Evolutionary conservation across 2,113 vertebrate genomes (phyloP), one percentile per base, ranked within the genome.

Genomic region (Apteryx mantelli): DNA sequence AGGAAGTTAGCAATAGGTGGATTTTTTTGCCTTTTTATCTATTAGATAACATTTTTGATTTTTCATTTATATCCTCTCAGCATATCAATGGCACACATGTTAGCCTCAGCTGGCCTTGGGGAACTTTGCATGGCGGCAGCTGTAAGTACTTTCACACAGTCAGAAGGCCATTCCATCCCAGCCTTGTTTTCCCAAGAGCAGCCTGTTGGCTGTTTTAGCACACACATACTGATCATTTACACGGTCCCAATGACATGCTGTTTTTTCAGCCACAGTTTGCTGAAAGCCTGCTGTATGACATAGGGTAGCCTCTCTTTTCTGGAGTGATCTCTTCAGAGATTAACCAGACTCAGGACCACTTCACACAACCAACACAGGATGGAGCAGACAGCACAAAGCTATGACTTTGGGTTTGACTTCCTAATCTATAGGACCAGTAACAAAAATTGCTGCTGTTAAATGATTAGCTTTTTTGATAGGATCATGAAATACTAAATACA

Each of bases 91-190:
- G 55, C 26, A 55, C 17, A 53, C 9, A 12, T 2, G 1, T 42
- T 36, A 28, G 14, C 19, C 58, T 73, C 28, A 50, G 28, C 11
- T 85, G 44, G 44, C 36, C 36, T 42, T 26, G 34, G 12, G 12
- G 9, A 92, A 8, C n/a, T 44, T 4, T 19, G 42, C 5, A 13
- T 25, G 81, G 55, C 21, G 75, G 30, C 30, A 77, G 32, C 52
- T 66, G 7, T 53, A 13, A 0, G 5, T 15, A 48, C 10, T 50
- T n/a, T 53, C 32, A 8, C 1, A 22, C 0, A 0, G 24, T 36
- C 61, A 30, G 18, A 77, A 80, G 21, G 5, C 9, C 7, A 52
- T 86, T 73, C 56, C 38, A 46, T 73, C 85, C 53, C 56, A 83
- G 24, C 3, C 25, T 0, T 1, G 7, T 68, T 68, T 80, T 40